Evolutionary conservation across 1,140 invertebrate genomes (phyloP), one percentile per base, ranked within the genome.

Genomic region (Zaprionus inermis): DNA sequence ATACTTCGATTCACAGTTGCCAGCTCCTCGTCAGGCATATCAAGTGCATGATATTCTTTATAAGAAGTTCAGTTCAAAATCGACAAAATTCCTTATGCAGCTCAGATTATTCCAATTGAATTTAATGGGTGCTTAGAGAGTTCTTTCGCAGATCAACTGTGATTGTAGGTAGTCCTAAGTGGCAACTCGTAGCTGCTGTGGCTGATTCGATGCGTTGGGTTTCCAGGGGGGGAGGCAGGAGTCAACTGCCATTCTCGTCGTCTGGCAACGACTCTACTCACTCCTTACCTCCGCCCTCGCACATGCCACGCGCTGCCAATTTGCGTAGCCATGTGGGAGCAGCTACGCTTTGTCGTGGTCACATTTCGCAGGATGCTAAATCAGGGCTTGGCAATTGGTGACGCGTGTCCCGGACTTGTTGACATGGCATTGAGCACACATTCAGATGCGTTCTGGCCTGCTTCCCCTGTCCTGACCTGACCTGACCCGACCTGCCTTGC

Each of bases 381-480:
- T 76, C 68, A 82, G 61, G 59, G 52, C 63, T 52, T 34, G 66
- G 63, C 79, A 88, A 86, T 86, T 88, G 83, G 69, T 66, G 76
- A 88, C 82, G 82, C 82, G 82, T 86, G 79, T 88, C 57, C 71
- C 61, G 58, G 60, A 61, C 83, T 81, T 86, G 83, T 82, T 86
- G 82, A 88, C 82, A 86, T 77, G 83, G 79, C 82, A 79, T 81
- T 73, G 77, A 57, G 64, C 63, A 54, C 18, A 51, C 36, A 49
- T 56, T 56, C 44, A 51, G 51, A n/a, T 81, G 34, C 22, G n/a
- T 65, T 44, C 28, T 58, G 51, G 46, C 49, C 38, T 5, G 55
- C 24, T 9, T 24, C 44, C 10, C 22, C 38, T 20, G 41, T 30
- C 32, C 16, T 59, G 57, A 22, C 22, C 20, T 18, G 9, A 9